Evolutionary conservation across 2,888 invertebrate genomes (phyloP).

Genomic region (Oconnorella tubifera): DNA sequence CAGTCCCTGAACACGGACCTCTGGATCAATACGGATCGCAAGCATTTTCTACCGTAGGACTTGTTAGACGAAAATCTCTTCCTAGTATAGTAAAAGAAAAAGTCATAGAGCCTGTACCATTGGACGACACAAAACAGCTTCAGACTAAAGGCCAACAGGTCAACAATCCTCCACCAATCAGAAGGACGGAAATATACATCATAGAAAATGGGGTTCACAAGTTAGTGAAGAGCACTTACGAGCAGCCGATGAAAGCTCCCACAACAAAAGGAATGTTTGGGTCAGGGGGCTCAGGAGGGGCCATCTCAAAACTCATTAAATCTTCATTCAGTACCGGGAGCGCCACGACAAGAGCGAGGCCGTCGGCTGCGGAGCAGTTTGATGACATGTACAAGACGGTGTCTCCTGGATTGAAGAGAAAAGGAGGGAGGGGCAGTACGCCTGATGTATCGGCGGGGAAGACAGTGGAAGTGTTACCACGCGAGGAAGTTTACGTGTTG

Average conservation of each 20-base stretch:
- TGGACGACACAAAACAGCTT: neutral
- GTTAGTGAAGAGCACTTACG: neutral
- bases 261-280: neutral
- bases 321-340: neutral
- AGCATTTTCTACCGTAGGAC: neutral
- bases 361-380: neutral
- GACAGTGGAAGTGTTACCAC: conserved; percentile 19
- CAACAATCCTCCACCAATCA: neutral
- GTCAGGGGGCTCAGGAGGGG: neutral
- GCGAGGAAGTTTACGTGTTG: conserved; percentile 23
- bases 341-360: neutral
- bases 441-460: conserved; percentile 20
- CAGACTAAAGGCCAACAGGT: neutral
- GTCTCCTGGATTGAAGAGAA: neutral
- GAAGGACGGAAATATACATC: neutral
- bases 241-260: neutral
- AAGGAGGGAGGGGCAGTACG: conserved; percentile 14
- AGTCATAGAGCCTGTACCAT: neutral
- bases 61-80: conserved; percentile 19
- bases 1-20: neutral
- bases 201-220: neutral
- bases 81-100: conserved; percentile 24
- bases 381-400: neutral
- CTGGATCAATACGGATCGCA: neutral
- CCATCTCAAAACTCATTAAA: neutral